Percentiles rank a stretch among this genome's conserved stretches.
These are phyloP conservation scores for Eonycteris spelaea DNA, from an alignment of 2,113 vertebrate species.

Conservation along the genomic window DNA sequence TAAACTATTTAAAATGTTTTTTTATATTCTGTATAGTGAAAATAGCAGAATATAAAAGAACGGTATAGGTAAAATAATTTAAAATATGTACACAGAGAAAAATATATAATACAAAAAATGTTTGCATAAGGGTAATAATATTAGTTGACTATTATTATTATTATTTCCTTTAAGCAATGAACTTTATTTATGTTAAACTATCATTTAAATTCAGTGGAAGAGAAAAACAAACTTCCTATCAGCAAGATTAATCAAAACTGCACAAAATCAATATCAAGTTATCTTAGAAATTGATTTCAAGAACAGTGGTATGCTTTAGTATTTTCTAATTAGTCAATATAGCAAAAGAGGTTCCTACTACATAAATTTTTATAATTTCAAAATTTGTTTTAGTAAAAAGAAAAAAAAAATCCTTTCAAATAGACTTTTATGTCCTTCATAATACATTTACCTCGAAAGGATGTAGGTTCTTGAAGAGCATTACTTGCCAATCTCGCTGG, in stretches of 20 bases:
- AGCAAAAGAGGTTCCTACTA: not conserved
- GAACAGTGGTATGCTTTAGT: not conserved
- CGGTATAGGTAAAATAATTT: not conserved
- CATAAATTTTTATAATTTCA: not conserved
- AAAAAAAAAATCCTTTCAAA: constrained; percentile 32
- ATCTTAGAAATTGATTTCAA: constrained; percentile 43
- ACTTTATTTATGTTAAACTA: not conserved
- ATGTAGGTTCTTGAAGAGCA: constrained; percentile 84
- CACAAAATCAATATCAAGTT: not conserved
- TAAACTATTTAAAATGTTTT: not conserved
- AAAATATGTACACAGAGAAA: not conserved
- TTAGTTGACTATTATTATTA: not conserved
- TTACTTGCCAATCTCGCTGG: constrained; percentile 86
- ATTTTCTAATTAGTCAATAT: not conserved
- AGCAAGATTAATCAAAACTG: constrained; percentile 20
- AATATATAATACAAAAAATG: constrained; percentile 11
- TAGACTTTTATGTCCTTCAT: not conserved
- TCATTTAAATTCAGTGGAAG: constrained; percentile 4
- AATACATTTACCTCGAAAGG: constrained; percentile 76
- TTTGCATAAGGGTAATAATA: not conserved
- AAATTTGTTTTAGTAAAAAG: not conserved
- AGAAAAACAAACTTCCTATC: constrained; percentile 34
- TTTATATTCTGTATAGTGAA: not conserved
- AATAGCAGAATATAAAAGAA: not conserved
- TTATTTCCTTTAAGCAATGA: not conserved